phyloP scores from a whole-genome alignment of 2,888 invertebrate genomes.

The Ephialtes manifestator region DNA sequence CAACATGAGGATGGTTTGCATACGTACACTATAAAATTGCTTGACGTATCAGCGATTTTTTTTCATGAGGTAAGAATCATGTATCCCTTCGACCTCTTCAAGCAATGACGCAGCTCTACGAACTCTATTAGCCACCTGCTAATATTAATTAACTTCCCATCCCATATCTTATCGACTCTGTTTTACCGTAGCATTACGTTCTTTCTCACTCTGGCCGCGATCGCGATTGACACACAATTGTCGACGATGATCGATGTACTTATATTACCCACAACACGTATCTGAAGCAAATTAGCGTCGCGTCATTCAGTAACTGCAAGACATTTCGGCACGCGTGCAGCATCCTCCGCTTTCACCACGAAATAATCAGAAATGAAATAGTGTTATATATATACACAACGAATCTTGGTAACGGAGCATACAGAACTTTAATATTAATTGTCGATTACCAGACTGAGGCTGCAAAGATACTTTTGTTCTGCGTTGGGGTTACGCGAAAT shows the following conservation, averaged over 20 bases:
- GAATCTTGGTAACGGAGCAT: background rate
- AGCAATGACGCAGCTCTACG: background rate
- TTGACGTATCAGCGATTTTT: slow-evolving; percentile 28
- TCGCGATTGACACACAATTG: slow-evolving; percentile 46
- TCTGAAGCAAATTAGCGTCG: slow-evolving; percentile 38
- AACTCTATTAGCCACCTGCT: slow-evolving; percentile 45
- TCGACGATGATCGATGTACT: slow-evolving; percentile 47
- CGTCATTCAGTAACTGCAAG: slow-evolving; percentile 37
- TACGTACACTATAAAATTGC: slow-evolving; percentile 5
- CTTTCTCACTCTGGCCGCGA: slow-evolving; percentile 8
- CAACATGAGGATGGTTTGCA: slow-evolving; percentile 23
- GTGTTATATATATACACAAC: background rate
- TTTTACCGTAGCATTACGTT: background rate
- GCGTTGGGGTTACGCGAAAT: slow-evolving; percentile 6
- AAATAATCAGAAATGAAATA: slow-evolving; percentile 19
- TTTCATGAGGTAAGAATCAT: slow-evolving; percentile 11
- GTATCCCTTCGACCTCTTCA: slow-evolving; percentile 25
- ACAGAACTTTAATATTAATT: slow-evolving; percentile 34
- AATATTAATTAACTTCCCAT: slow-evolving; percentile 53
- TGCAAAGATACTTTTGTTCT: slow-evolving; percentile 47
- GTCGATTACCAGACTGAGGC: slow-evolving; percentile 29
- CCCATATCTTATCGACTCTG: background rate
- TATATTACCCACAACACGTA: background rate
- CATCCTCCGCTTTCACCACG: slow-evolving; percentile 14
- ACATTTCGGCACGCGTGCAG: slow-evolving; percentile 12